phyloP scores from a whole-genome alignment of 1,140 invertebrate species.

The Drosophila athabasca region DNA sequence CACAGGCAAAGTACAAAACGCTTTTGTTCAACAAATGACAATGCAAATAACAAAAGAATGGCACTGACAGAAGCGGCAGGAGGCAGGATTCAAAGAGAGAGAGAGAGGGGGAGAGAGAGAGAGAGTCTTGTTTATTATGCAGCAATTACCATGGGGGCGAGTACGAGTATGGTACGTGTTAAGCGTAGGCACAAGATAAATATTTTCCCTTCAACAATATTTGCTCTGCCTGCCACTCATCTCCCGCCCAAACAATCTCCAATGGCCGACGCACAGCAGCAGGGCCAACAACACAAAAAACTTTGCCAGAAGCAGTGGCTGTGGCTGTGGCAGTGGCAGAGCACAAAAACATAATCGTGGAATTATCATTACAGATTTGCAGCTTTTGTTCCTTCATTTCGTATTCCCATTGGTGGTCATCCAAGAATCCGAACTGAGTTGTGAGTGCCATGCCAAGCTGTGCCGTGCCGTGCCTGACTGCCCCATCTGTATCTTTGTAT shows the following conservation, averaged over 20 bases:
- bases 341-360: conserved; percentile 53
- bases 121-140: conserved; percentile 66
- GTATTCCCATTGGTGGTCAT: conserved; percentile 73
- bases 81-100: conserved; percentile 4
- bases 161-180: conserved; percentile 63
- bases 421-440: conserved; percentile 27
- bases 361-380: conserved; percentile 64
- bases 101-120: too few species aligned
- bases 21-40: conserved; percentile 77
- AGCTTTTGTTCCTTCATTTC: conserved; percentile 66
- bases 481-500: conserved; percentile 19
- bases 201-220: conserved; percentile 69
- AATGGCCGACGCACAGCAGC: conserved; percentile 1
- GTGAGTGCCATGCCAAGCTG: background rate
- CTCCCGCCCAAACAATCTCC: background rate
- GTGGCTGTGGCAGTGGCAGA: too few species aligned
- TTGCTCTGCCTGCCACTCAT: conserved; percentile 40
- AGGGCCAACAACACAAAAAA: conserved; percentile 36
- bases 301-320: conserved; percentile 48
- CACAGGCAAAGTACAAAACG: conserved; percentile 56
- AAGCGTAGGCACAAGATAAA: conserved; percentile 70
- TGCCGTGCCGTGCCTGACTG: too few species aligned
- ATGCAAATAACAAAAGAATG: conserved; percentile 69
- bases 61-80: conserved; percentile 20
- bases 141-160: conserved; percentile 76